Percentiles rank a stretch among this genome's conserved stretches.
Evolutionary conservation across 2,888 invertebrate genomes (phyloP).

Genomic region (Limnephilus marmoratus): DNA sequence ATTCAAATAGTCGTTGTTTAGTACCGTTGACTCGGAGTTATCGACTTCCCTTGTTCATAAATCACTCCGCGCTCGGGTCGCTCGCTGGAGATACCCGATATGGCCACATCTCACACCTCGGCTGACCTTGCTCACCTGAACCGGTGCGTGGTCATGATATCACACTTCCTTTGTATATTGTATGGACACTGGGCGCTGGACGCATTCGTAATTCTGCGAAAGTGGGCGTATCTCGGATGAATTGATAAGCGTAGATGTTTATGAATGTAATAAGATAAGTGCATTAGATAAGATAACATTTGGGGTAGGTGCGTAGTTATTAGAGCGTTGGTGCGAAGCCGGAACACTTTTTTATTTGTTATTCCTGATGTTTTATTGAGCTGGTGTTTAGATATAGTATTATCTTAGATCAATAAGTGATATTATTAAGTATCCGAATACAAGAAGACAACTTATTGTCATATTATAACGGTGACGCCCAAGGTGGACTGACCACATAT

Average conservation of each 20-base stretch:
- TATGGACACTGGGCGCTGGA: background rate
- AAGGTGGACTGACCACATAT: too few relatives aligned
- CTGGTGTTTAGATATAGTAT: too few relatives aligned
- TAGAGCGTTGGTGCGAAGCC: background rate
- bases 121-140: background rate
- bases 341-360: background rate
- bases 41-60: background rate
- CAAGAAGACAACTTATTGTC: background rate
- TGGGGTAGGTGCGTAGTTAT: background rate
- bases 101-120: background rate
- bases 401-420: background rate
- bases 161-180: background rate
- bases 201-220: too few relatives aligned
- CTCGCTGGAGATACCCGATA: background rate
- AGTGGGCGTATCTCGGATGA: background rate
- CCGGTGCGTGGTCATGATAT: background rate
- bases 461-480: background rate
- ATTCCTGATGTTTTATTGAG: background rate
- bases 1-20: background rate
- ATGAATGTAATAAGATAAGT: background rate
- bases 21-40: slow-evolving; percentile 8
- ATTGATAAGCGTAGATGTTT: background rate
- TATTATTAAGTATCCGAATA: background rate
- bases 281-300: background rate
- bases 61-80: background rate